These are phyloP conservation scores for Caenorhabditis angaria DNA, from an alignment of 2,888 invertebrate genomes.

Conservation along the genomic window DNA sequence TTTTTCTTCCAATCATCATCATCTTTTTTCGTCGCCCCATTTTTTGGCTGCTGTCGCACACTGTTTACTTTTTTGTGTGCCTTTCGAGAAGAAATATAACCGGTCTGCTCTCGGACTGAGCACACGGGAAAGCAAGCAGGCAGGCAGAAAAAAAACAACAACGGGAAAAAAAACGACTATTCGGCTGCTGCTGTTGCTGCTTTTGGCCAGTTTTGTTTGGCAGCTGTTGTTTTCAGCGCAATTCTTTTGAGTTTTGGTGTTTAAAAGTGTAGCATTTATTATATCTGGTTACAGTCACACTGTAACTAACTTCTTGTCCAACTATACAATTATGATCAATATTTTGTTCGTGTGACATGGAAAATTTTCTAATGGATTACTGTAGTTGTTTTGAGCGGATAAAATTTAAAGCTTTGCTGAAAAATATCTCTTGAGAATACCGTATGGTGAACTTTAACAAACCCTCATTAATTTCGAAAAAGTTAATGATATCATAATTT, in stretches of 20 bases:
- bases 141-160: conserved; percentile 14
- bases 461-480: too few relatives aligned
- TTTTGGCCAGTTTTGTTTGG: too few relatives aligned
- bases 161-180: conserved; percentile 25
- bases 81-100: background rate
- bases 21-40: background rate
- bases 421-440: too few relatives aligned
- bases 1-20: conserved; percentile 8
- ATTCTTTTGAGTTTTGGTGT: too few relatives aligned
- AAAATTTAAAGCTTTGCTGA: background rate
- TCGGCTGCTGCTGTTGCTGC: too few relatives aligned
- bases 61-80: conserved; percentile 2
- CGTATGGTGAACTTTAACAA: too few relatives aligned
- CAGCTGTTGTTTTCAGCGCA: too few relatives aligned
- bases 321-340: background rate
- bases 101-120: background rate
- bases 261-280: too few relatives aligned
- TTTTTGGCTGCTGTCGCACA: background rate
- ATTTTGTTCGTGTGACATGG: background rate
- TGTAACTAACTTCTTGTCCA: too few relatives aligned
- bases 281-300: too few relatives aligned
- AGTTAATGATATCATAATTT: too few relatives aligned
- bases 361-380: background rate
- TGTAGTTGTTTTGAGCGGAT: background rate
- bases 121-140: background rate